Conservation (phyloP, 2,797 vertebrate genomes). For the Garrulus glandarius region DNA sequence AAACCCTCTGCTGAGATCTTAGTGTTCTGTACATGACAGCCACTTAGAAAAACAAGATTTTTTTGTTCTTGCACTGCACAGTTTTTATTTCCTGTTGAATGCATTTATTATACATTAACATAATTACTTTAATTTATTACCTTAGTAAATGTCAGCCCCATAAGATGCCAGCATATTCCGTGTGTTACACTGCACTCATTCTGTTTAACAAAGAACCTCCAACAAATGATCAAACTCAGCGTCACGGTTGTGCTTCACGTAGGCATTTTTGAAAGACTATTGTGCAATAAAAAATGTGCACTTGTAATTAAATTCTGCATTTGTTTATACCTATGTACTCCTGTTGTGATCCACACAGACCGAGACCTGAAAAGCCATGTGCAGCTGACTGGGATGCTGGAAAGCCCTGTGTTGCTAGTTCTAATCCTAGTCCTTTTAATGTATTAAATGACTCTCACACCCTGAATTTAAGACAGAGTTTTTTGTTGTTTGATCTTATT, state of each 20-base stretch:
- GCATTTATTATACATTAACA: slow-evolving; percentile 24
- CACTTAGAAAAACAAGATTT: background rate
- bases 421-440: background rate
- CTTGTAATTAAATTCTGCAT: slow-evolving; percentile 32
- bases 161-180: background rate
- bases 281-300: background rate
- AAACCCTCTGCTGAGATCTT: background rate
- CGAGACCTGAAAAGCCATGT: background rate
- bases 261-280: slow-evolving; percentile 3
- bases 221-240: background rate
- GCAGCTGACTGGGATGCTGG: background rate
- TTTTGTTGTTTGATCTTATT: background rate
- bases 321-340: background rate
- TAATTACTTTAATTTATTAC: slow-evolving; percentile 48
- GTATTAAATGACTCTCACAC: background rate
- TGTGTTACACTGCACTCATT: background rate
- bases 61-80: background rate
- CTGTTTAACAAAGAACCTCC: background rate
- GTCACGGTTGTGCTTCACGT: background rate
- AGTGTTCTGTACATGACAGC: background rate
- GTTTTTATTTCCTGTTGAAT: slow-evolving; percentile 28
- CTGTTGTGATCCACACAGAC: background rate
- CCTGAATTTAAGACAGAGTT: background rate
- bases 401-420: background rate
- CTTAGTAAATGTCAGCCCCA: slow-evolving; percentile 21